Evolutionary conservation across 1,140 invertebrate genomes (phyloP), one percentile per base, ranked within the genome.

Genomic region (Cataglyphis hispanica): DNA sequence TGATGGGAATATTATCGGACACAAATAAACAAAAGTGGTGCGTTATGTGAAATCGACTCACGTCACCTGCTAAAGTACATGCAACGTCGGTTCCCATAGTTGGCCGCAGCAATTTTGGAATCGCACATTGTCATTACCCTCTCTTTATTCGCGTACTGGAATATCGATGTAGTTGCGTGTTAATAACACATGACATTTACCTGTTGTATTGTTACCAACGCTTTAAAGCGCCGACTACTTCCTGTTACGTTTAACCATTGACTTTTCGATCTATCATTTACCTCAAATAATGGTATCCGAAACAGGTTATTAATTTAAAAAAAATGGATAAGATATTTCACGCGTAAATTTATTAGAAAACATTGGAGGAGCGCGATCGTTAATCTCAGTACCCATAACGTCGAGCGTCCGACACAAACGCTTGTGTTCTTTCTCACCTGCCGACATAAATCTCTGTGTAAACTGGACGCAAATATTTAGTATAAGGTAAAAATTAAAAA

Each of bases 51-150:
- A 92, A 92, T 92, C 89, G 92, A 92, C 89, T 89, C 78, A 19
- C 67, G 43, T 92, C 93, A 93, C 92, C 93, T 93, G 93, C 84
- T 74, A 53, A 83, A 80, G 67, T 64, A 61, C 46, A 50, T 19
- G 46, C 75, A 74, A 88, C 64, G 77, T 25, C 60, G 75, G 87
- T 91, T 92, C 92, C 91, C 91, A 91, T 88, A 85, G 43, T 22
- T n/a, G 13, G 25, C 19, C 16, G n/a, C 13, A 88, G 77, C 31
- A 80, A 60, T 70, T 74, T 80, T 31, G 46, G 16, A 58, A 74
- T 80, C 13, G 37, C 5, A 53, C 75, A 43, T 78, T 81, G 46
- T 85, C 25, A 81, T 78, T 78, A 77, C 64, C 43, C 10, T 40
- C n/a, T 46, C n/a, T 34, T 27, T 27, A 19, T 60, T 13, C n/a